Evolutionary conservation across 2,888 invertebrate genomes (phyloP), one percentile per base, ranked within the genome.

Genomic region (Cantharis nigra): DNA sequence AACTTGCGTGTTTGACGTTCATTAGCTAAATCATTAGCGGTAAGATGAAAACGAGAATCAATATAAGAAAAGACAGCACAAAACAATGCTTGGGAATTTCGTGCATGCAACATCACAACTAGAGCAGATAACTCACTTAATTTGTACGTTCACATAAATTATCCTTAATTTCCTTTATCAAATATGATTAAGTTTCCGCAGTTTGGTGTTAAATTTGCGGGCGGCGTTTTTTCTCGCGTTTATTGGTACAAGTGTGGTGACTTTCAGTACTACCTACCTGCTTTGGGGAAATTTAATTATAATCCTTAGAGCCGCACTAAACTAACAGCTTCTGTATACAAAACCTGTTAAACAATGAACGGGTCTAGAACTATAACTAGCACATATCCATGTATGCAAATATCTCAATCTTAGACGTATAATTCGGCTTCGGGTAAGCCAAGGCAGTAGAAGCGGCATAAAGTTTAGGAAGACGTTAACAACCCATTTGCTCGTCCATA

Each of bases 11-110:
- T 78, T 82, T 71, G 80, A 18, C 18, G 72, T 71, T 83, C 81
- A 85, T 85, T 85, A 85, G 78, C 74, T 65, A 77, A 75, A 83
- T 83, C 85, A 83, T 84, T 83, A 85, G 80, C 79, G 74, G 74
- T 65, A 78, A 72, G 81, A 79, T 81, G 80, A 81, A 80, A 82
- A 82, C 81, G 80, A 81, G 80, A 82, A 82, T 82, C 82, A 80
- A 69, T 80, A 69, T 80, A 79, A 82, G 83, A 82, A 82, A 75
- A 70, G 33, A 65, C 63, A 28, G 72, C 70, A 70, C n/a, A 49
- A 49, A n/a, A 49, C 49, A 49, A 49, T 49, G 49, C 49, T 49
- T 49, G 49, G 49, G 49, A 67, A 67, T 23, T 67, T 67, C 65
- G 65, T 67, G 65, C 65, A 67, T 67, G 65, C 65, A n/a, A 23